Base-by-base conservation (phyloP, 2,888 invertebrate genomes). In the Pseudolycoriella hygida region DNA sequence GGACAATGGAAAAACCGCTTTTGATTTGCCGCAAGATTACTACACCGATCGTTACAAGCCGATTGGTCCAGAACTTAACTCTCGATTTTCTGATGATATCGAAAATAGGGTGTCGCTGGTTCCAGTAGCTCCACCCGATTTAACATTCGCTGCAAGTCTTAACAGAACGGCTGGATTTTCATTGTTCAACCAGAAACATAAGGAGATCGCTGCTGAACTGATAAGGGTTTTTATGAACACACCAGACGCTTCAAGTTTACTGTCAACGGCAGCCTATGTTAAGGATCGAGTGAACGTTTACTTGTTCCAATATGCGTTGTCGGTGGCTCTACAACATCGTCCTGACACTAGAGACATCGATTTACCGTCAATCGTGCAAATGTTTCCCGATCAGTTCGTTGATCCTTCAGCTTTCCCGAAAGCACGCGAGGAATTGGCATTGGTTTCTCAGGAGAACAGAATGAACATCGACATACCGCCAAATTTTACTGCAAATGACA, bases 361-460 rank as follows among this genome's bases (percentile, higher is more conserved):
- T 43, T 61, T 84, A 41, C 87, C 87, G 1, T 75, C 82, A 0
- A 74, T 88, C 50, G 74, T 77, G 34, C 80, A 86, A 60, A 69
- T 77, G 1, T 86, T 89, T 61, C 90, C 89, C 0, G 79, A 80
- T 56, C 84, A 84, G 62, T 89, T 82, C 61, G 67, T 88, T 54
- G 84, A 85, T 54, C 75, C 82, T 10, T 73, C 76, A 34, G 72
- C 80, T 2, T 78, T 87, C 57, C 66, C 73, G 1, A 67, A 72
- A 43, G 83, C 80, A 0, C 69, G 80, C 12, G 80, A 83, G 57
- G 77, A 78, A 58, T 72, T 77, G 43, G 73, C 71, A 31, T 68
- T 81, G 2, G 74, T 76, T 2, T 68, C 71, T 0, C 51, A 40
- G 14, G 42, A 37, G n/a, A 47, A 41, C 20, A 39, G 57, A 74